These are phyloP conservation scores for Neopelma chrysocephalum DNA, from an alignment of 2,797 vertebrate species.

Conservation along the genomic window DNA sequence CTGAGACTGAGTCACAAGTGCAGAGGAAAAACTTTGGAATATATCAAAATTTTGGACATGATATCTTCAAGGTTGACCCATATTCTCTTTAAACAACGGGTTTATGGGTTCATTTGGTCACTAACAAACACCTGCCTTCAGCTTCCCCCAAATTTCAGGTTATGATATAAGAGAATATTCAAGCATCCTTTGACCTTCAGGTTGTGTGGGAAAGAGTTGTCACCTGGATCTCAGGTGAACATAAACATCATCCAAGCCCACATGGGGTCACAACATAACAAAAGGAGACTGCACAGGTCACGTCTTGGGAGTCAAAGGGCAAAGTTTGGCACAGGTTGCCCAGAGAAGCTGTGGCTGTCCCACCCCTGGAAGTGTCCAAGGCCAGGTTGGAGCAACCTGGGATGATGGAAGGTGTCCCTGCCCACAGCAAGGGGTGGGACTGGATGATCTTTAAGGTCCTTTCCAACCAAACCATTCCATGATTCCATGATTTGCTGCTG, in stretches of 20 bases:
- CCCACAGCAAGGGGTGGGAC: not conserved
- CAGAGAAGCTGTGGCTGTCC: not conserved
- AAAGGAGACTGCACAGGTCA: not conserved
- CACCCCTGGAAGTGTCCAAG: not conserved
- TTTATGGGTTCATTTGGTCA: not conserved
- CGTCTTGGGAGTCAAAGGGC: not conserved
- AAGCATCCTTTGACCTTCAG: not conserved
- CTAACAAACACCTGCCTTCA: not conserved
- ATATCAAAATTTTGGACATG: not conserved
- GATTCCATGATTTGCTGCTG: not conserved
- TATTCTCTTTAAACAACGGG: not conserved
- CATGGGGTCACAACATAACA: not conserved
- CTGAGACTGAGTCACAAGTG: not conserved
- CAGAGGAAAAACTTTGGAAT: not conserved
- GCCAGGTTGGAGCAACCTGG: rapidly evolving
- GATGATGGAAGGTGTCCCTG: rapidly evolving
- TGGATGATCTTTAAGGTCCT: not conserved
- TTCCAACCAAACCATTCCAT: not conserved
- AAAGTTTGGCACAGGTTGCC: rapidly evolving
- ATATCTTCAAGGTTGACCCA: not conserved
- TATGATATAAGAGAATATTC: not conserved
- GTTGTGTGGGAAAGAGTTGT: not conserved
- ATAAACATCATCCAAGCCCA: not conserved
- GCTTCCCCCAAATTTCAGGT: not conserved
- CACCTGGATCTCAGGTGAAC: not conserved